A percentile compares a stretch with the other conserved stretches of the same genome.
Evolutionary conservation across 2,113 vertebrate species (phyloP).

Genomic region (Stictonetta naevosa): DNA sequence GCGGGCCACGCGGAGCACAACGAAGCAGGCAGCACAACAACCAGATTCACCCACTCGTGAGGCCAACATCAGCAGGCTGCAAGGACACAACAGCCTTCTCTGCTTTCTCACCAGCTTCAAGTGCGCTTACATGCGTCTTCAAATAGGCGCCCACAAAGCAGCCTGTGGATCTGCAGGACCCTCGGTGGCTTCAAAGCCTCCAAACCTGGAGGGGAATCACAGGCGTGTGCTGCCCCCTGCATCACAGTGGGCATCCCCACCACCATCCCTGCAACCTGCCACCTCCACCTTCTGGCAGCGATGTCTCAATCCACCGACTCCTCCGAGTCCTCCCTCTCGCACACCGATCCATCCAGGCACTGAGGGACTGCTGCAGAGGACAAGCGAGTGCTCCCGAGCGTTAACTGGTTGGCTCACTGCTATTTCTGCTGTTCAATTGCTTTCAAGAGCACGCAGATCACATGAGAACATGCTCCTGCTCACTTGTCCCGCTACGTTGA

Average conservation of each 20-base stretch:
- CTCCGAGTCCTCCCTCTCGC: background rate
- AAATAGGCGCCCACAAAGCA: slow-evolving; percentile 7
- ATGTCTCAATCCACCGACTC: background rate
- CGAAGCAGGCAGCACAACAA: background rate
- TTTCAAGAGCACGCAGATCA: background rate
- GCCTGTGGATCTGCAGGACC: background rate
- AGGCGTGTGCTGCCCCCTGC: background rate
- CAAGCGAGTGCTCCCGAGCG: background rate
- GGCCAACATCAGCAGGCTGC: background rate
- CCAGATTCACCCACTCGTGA: background rate
- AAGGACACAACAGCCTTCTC: background rate
- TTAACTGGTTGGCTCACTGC: background rate
- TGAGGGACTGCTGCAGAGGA: background rate
- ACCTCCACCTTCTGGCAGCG: background rate
- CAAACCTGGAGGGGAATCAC: background rate
- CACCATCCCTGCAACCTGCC: background rate
- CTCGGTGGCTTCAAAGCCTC: background rate
- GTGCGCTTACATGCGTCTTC: background rate
- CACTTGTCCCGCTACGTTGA: background rate
- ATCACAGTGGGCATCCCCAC: rapidly evolving
- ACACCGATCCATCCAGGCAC: background rate
- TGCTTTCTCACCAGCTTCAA: slow-evolving; percentile 25
- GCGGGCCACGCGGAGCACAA: background rate
- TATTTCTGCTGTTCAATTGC: background rate
- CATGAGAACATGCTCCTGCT: background rate